phyloP scores from a whole-genome alignment of 2,888 invertebrate genomes.

The Lasioglossum leucozonium region DNA sequence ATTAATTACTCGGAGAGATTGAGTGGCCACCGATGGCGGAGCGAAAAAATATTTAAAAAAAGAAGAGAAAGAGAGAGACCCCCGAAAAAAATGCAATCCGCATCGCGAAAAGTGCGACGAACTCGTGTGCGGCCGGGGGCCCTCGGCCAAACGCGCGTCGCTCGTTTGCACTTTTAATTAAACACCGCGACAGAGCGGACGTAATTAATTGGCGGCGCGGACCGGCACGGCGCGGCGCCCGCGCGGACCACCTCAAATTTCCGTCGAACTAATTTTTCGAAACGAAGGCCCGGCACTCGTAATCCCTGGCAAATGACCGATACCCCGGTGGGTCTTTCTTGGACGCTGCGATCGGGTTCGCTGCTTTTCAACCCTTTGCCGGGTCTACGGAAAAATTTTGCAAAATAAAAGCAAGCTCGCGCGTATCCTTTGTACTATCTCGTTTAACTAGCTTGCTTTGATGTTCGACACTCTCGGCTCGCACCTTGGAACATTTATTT shows the following conservation, averaged over 20 bases:
- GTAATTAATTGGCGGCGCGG: conserved; percentile 70
- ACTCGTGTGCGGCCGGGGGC: conserved; percentile 32
- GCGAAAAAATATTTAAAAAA: not conserved
- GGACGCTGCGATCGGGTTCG: not conserved
- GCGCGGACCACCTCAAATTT: conserved; percentile 44
- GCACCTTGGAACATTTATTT: not conserved
- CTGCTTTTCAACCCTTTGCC: not conserved
- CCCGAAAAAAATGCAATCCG: conserved; percentile 57
- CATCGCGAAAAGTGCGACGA: conserved; percentile 58
- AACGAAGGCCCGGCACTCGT: conserved; percentile 25
- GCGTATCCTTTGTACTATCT: not conserved
- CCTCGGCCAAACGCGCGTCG: conserved; percentile 16
- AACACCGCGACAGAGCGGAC: conserved; percentile 70
- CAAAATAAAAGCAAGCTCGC: not conserved
- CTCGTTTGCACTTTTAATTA: conserved; percentile 74
- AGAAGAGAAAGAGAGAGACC: not conserved
- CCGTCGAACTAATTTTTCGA: conserved; percentile 45
- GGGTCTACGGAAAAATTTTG: not conserved
- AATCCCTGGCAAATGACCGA: not conserved
- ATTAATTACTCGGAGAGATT: conserved; percentile 63
- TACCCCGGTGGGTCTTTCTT: not conserved
- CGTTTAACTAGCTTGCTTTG: not conserved
- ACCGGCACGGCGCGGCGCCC: conserved; percentile 32
- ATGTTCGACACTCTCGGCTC: not conserved
- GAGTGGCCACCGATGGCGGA: conserved; percentile 19